phyloP scores from a whole-genome alignment of 2,888 invertebrate genomes.

The Pollenia angustigena region DNA sequence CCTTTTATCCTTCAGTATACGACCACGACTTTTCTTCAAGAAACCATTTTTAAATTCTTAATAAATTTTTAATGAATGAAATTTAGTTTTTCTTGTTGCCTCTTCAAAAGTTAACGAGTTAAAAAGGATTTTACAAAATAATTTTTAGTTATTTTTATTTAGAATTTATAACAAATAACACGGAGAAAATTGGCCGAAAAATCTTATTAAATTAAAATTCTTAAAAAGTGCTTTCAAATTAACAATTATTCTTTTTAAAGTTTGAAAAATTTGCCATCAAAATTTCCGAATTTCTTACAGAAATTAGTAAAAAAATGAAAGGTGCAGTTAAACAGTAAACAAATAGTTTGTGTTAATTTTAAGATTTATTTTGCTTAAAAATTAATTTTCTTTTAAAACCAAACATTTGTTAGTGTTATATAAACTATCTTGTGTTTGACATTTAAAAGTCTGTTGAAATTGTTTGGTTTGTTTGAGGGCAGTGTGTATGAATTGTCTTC shows the following conservation, averaged over 20 bases:
- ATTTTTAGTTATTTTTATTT: constrained; percentile 41
- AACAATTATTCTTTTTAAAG: neutral
- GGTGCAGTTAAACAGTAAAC: constrained; percentile 22
- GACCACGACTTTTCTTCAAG: neutral
- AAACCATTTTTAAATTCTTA: constrained; percentile 52
- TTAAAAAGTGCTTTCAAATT: neutral
- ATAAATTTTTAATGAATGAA: constrained; percentile 66
- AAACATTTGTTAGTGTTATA: constrained; percentile 75
- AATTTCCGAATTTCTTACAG: constrained; percentile 65
- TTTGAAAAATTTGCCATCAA: constrained; percentile 37
- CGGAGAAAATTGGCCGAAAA: neutral
- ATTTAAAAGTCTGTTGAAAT: constrained; percentile 80
- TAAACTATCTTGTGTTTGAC: constrained; percentile 77
- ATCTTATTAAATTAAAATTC: neutral
- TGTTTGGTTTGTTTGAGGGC: constrained; percentile 79
- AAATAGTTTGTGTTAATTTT: neutral
- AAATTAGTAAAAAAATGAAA: constrained; percentile 67
- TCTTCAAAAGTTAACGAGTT: constrained; percentile 9
- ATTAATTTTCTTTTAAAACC: constrained; percentile 53
- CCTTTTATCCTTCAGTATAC: neutral
- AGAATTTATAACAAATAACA: constrained; percentile 50
- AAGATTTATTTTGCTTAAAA: neutral
- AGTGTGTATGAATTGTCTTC: constrained; percentile 77
- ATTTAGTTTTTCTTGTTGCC: constrained; percentile 7
- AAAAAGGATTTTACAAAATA: constrained; percentile 36